These are phyloP conservation scores for Pica pica DNA, from an alignment of 2,113 vertebrate genomes.

Conservation along the genomic window DNA sequence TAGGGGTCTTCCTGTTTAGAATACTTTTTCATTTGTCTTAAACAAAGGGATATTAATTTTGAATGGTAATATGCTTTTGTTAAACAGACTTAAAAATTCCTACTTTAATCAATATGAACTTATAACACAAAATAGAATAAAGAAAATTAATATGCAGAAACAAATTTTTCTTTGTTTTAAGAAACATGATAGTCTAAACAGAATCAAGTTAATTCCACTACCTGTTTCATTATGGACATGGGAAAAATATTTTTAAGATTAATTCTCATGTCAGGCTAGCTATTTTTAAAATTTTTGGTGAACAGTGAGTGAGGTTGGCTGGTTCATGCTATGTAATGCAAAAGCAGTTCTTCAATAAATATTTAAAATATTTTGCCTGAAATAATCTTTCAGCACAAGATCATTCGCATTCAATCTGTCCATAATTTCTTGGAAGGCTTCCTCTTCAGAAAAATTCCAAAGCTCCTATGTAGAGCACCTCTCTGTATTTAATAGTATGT, in stretches of 20 bases:
- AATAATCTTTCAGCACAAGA: background rate
- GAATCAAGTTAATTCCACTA: background rate
- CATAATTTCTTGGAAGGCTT: background rate
- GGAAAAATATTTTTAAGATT: background rate
- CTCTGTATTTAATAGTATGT: background rate
- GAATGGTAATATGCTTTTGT: background rate
- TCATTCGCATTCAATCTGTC: background rate
- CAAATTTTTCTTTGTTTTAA: background rate
- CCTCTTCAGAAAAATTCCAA: background rate
- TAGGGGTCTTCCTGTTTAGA: background rate
- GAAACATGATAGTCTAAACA: background rate
- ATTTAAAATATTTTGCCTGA: background rate
- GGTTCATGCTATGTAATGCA: rapidly evolving
- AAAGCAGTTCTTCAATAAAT: background rate
- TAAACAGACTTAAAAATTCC: background rate
- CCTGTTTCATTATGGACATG: background rate
- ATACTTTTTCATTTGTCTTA: background rate
- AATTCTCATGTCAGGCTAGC: background rate
- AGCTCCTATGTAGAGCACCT: background rate
- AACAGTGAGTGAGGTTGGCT: background rate
- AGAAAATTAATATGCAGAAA: background rate
- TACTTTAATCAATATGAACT: background rate
- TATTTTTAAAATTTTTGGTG: background rate
- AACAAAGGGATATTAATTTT: background rate
- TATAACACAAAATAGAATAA: background rate